Conservation (phyloP, 2,113 vertebrate species). For the Mustela lutreola region DNA sequence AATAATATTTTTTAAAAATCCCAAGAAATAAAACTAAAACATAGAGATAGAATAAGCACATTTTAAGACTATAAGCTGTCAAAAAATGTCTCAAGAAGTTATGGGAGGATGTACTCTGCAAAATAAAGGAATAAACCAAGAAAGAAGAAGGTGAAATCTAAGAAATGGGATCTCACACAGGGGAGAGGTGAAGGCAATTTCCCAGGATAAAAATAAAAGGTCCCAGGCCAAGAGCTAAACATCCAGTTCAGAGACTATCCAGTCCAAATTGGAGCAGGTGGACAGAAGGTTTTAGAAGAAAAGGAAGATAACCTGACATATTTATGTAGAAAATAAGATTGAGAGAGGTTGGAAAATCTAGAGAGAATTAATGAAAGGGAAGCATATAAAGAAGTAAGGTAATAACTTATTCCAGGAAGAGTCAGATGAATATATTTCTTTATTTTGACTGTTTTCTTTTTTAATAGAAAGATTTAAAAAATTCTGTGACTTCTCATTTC, state of each 20-base stretch:
- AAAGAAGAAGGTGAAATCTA: background rate
- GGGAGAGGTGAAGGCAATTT: background rate
- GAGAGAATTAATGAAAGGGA: background rate
- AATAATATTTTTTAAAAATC: background rate
- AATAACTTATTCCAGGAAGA: slow-evolving; percentile 27
- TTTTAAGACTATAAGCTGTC: background rate
- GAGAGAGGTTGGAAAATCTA: background rate
- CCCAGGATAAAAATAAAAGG: background rate
- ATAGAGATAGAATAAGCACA: background rate
- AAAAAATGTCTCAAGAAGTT: background rate
- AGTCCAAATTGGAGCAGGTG: background rate
- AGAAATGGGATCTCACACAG: background rate
- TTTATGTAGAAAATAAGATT: background rate
- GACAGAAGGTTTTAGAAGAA: background rate
- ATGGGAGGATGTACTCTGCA: background rate
- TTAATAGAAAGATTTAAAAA: background rate
- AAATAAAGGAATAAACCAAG: background rate
- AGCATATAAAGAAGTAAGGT: background rate
- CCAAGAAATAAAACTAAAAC: background rate
- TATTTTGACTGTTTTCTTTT: background rate
- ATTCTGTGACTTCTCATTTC: background rate
- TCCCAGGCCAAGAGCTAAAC: background rate
- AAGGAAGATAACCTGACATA: background rate
- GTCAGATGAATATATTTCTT: background rate
- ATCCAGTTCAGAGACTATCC: background rate